phyloP scores from a whole-genome alignment of 1,140 invertebrate species.

The Pachypeltis micranthus region DNA sequence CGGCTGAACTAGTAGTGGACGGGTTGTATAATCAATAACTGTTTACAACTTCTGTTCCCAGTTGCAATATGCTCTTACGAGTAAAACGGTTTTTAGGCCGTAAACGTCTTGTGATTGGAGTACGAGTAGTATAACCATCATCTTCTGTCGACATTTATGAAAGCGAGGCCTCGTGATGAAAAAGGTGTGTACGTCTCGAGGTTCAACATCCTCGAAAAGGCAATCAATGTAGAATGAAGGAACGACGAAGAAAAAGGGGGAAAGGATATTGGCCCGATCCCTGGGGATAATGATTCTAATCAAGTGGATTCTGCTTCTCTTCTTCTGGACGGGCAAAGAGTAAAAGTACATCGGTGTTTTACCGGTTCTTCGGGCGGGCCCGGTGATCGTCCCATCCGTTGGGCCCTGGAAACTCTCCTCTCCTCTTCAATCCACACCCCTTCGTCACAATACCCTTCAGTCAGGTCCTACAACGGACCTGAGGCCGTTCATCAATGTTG shows the following conservation, averaged over 20 bases:
- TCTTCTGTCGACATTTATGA: too few species aligned
- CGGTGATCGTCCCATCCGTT: neutral
- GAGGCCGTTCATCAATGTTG: neutral
- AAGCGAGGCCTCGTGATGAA: too few species aligned
- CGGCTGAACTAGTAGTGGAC: too few species aligned
- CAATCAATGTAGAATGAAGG: neutral
- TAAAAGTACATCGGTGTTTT: neutral
- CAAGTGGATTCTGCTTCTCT: neutral
- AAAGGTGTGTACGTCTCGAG: too few species aligned
- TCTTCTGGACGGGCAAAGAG: neutral
- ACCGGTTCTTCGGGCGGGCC: neutral
- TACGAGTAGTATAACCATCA: too few species aligned
- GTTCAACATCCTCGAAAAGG: neutral
- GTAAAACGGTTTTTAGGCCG: too few species aligned
- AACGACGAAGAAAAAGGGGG: neutral
- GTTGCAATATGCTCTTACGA: too few species aligned
- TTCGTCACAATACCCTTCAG: neutral
- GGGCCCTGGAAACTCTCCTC: neutral
- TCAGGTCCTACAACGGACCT: neutral
- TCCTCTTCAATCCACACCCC: neutral
- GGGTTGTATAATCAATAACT: too few species aligned
- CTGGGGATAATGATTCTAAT: neutral
- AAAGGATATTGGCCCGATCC: neutral
- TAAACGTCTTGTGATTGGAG: too few species aligned
- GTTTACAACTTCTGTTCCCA: too few species aligned